Percentiles rank a stretch among this genome's conserved stretches.
phyloP scores from a whole-genome alignment of 2,888 invertebrate species.

The Cerastis rubricosa region DNA sequence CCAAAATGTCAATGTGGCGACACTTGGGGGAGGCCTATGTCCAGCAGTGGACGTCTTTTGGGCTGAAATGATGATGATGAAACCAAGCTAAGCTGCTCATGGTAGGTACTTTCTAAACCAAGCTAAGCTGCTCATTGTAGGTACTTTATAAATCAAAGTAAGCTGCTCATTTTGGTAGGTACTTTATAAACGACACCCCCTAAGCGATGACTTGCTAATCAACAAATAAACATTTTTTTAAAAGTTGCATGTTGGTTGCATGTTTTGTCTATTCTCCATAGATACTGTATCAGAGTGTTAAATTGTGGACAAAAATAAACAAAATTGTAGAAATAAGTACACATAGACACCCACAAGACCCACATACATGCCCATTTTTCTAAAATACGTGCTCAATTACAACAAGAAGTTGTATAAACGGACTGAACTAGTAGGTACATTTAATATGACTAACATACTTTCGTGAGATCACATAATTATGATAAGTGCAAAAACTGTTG shows the following conservation, averaged over 20 bases:
- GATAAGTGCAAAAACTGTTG: constrained; percentile 7
- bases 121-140: background rate
- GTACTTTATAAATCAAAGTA: no score
- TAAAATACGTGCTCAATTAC: background rate
- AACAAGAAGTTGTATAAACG: background rate
- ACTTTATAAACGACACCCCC: background rate
- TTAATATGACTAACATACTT: constrained; percentile 51
- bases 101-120: background rate
- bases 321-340: no score
- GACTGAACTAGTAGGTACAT: background rate
- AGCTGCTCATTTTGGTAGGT: no score
- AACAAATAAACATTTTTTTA: background rate
- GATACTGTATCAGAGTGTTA: background rate
- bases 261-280: background rate
- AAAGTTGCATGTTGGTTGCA: background rate
- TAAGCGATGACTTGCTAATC: background rate
- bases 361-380: no score
- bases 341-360: no score
- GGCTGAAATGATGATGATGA: no score
- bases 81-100: no score
- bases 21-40: no score
- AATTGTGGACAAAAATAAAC: background rate
- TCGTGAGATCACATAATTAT: constrained; percentile 23
- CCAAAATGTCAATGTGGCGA: no score
- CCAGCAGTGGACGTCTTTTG: no score